A percentile compares a stretch with the other conserved stretches of the same genome.
Conservation (phyloP, 2,797 vertebrate species). For the Tympanoctomys barrerae region DNA sequence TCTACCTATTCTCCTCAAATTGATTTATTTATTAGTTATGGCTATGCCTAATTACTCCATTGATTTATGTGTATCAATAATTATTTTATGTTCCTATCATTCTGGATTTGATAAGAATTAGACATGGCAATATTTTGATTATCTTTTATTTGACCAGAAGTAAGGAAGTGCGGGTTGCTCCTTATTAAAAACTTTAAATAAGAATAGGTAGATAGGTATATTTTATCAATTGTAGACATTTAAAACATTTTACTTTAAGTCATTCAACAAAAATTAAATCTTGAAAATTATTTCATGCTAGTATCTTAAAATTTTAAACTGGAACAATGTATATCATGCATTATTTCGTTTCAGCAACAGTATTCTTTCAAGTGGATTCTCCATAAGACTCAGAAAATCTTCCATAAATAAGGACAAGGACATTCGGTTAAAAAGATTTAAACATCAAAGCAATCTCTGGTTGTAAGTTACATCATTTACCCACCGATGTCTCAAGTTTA, state of each 20-base stretch:
- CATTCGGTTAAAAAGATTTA: background rate
- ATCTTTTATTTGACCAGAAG: conserved; percentile 19
- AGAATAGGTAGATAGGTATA: background rate
- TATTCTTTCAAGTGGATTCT: background rate
- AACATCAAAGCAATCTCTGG: background rate
- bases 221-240: conserved; percentile 12
- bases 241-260: background rate
- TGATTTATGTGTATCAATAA: conserved; percentile 46
- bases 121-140: conserved; percentile 40
- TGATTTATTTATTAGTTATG: background rate
- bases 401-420: background rate
- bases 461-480: background rate
- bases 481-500: background rate
- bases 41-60: background rate
- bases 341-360: conserved; percentile 9
- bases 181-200: conserved; percentile 51
- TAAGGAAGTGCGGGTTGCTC: background rate
- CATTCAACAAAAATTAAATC: conserved; percentile 41
- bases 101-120: conserved; percentile 45
- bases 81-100: conserved; percentile 51
- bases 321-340: background rate
- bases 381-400: background rate
- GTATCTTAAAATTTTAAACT: conserved; percentile 12
- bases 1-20: background rate
- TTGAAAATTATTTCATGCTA: background rate